These are phyloP conservation scores for Mustela lutreola DNA, from an alignment of 2,113 vertebrate genomes.

Conservation along the genomic window DNA sequence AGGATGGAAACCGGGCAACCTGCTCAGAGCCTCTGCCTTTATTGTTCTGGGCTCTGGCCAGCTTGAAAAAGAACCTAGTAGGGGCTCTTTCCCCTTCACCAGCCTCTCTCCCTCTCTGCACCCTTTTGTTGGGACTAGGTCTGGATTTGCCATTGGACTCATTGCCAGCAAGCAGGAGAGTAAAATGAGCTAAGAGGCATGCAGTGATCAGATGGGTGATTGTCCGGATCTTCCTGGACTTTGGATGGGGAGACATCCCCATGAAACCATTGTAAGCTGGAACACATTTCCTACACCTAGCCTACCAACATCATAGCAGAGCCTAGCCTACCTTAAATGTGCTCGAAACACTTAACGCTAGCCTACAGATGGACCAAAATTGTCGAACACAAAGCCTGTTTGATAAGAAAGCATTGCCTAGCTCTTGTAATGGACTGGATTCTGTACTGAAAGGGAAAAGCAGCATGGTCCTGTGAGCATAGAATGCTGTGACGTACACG, in stretches of 20 bases:
- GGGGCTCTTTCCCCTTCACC: background rate
- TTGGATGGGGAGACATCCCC: background rate
- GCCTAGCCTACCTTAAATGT: background rate
- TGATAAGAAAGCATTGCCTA: too few species aligned
- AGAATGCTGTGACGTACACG: background rate
- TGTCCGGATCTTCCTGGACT: background rate
- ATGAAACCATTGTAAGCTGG: background rate
- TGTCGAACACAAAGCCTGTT: background rate
- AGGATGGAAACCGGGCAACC: background rate
- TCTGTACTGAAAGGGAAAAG: background rate
- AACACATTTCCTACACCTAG: background rate
- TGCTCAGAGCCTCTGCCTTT: background rate
- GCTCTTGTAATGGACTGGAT: background rate
- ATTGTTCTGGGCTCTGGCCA: background rate
- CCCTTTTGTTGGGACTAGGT: background rate
- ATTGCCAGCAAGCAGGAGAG: background rate
- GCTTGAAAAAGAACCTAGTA: background rate
- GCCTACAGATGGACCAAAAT: background rate
- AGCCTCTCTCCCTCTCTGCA: background rate
- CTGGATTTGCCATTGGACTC: background rate
- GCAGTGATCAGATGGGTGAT: background rate
- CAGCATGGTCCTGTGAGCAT: background rate
- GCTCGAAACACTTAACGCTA: background rate
- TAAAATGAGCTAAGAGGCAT: background rate
- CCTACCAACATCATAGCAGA: background rate